A percentile compares a stretch with the other conserved stretches of the same genome.
These are phyloP conservation scores for Aphis gossypii DNA, from an alignment of 1,140 invertebrate genomes.

Conservation along the genomic window DNA sequence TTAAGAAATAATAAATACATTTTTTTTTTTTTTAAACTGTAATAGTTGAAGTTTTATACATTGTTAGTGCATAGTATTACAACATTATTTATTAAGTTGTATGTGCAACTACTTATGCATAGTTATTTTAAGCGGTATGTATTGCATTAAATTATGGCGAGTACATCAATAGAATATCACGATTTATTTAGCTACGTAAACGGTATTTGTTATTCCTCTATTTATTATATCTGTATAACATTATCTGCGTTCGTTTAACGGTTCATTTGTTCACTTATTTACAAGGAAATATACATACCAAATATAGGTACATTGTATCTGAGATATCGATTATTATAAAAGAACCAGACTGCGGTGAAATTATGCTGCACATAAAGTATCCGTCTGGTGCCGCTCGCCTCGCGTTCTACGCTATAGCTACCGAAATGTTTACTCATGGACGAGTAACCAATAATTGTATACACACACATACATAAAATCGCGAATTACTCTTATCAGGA, in stretches of 20 bases:
- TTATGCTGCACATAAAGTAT: neutral
- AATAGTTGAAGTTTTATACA: too few relatives aligned
- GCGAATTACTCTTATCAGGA: neutral
- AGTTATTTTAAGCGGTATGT: too few relatives aligned
- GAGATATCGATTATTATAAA: slow-evolving; percentile 14
- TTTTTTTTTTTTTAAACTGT: too few relatives aligned
- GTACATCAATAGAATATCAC: neutral
- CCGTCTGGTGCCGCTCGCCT: neutral
- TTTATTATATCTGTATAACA: neutral
- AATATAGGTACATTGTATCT: neutral
- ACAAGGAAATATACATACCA: neutral
- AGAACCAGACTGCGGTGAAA: neutral
- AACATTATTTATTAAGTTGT: too few relatives aligned
- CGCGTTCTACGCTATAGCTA: neutral
- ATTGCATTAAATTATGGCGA: neutral
- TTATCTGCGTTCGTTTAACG: neutral
- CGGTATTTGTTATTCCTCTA: neutral
- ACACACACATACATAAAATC: neutral
- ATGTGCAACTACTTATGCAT: too few relatives aligned
- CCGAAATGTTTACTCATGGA: neutral
- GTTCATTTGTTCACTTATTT: slow-evolving; percentile 1
- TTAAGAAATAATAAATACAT: neutral
- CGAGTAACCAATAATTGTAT: neutral
- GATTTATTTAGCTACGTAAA: neutral
- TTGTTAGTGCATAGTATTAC: too few relatives aligned